Conservation (phyloP, 2,113 vertebrate genomes). For the Tupaia chinensis region DNA sequence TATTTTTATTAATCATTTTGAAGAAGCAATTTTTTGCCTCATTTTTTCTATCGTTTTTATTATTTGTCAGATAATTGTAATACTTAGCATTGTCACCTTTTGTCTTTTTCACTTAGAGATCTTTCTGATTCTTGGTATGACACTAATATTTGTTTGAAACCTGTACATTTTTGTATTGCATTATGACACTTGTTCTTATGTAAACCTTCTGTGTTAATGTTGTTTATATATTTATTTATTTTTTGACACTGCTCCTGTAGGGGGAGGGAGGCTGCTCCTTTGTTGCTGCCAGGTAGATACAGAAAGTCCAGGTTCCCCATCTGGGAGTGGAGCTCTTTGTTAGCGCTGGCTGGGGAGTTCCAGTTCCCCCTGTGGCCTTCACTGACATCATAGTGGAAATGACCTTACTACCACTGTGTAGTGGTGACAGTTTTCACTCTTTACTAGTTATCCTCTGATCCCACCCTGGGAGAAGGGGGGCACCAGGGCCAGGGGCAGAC, state of each 20-base stretch:
- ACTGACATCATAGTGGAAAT: not conserved
- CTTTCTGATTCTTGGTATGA: not conserved
- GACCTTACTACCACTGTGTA: not conserved
- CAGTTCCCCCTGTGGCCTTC: not conserved
- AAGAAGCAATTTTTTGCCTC: not conserved
- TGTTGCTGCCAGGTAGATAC: not conserved
- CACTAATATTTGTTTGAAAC: constrained; percentile 31
- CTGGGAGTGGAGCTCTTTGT: not conserved
- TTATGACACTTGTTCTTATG: not conserved
- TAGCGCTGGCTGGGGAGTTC: not conserved
- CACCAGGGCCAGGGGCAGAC: too few species aligned
- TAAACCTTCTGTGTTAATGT: constrained; percentile 16
- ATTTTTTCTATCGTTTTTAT: not conserved
- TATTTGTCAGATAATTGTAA: constrained; percentile 29
- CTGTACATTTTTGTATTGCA: not conserved
- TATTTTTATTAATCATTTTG: not conserved
- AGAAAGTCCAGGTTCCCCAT: not conserved
- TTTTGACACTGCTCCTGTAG: not conserved
- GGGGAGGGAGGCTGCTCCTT: not conserved
- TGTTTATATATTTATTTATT: not conserved
- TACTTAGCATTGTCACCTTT: not conserved
- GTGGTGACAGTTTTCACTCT: not conserved
- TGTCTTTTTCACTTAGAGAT: constrained; percentile 43
- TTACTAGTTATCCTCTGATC: not conserved
- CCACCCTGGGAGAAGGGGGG: not conserved